phyloP scores from a whole-genome alignment of 2,113 vertebrate genomes.

The Vulpes ferrilata region DNA sequence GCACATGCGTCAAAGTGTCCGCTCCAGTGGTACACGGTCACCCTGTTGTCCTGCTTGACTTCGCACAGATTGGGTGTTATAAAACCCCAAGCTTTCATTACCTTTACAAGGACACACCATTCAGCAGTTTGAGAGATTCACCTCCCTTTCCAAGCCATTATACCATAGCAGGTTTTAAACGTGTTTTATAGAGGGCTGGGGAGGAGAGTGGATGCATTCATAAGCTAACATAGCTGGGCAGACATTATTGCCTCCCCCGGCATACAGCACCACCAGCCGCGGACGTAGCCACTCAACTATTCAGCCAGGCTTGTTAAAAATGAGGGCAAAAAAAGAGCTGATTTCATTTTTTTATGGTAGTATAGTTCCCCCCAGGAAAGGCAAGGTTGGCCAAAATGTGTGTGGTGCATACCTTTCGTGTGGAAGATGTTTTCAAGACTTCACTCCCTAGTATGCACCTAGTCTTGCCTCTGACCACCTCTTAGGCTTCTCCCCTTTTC shows the following conservation, averaged over 20 bases:
- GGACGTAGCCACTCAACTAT: background rate
- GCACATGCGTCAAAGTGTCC: background rate
- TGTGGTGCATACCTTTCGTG: slow-evolving; percentile 59
- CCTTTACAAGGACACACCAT: background rate
- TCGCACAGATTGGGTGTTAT: background rate
- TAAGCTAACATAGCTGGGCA: background rate
- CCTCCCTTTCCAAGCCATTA: background rate
- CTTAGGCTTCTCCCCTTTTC: background rate
- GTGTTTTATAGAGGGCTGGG: background rate
- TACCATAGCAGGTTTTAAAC: background rate
- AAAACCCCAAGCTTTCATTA: background rate
- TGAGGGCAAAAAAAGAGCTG: slow-evolving; percentile 12
- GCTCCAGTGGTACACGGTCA: background rate
- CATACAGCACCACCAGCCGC: background rate
- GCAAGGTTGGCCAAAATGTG: slow-evolving; percentile 28
- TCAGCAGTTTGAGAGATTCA: background rate
- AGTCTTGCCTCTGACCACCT: background rate
- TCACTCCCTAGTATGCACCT: background rate
- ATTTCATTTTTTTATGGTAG: slow-evolving; percentile 35
- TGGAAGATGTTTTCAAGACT: slow-evolving; percentile 16
- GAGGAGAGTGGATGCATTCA: background rate
- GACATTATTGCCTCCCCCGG: background rate
- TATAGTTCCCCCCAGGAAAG: background rate
- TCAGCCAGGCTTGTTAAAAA: slow-evolving; percentile 58
- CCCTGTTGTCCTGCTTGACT: background rate